Base-by-base conservation (phyloP, 2,888 invertebrate genomes). In the Lasius fuliginosus region DNA sequence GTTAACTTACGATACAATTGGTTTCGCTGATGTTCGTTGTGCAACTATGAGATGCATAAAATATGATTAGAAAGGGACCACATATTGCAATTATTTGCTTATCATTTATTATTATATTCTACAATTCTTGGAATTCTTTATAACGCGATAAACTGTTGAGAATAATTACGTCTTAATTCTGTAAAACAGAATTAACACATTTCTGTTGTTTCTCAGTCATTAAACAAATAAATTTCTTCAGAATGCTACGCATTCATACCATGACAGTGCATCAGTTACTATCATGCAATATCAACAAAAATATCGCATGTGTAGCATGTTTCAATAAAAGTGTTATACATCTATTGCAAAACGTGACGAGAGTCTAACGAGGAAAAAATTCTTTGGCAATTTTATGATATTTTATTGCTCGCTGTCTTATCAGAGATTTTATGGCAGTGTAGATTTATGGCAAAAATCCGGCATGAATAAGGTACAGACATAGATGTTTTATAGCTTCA, bases 391-490 rank as follows among this genome's bases (percentile, higher is more conserved):
- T 33, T 73, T 60, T 27, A 60, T 79, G 79, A 62, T 81, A 73
- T 60, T 73, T 74, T 81, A 81, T 73, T 81, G 46, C 27, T 60
- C 46, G 60, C 60, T 60, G 33, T 49, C 74, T 73, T 73, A 62
- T 62, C 60, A 46, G 12, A 46, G 74, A 60, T 60, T 81, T 81
- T 81, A 81, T n/a, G 60, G 46, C 27, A 5, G 46, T 81, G 33
- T 49, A 81, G 60, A 81, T 81, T 81, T 81, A 79, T 49, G 46
- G 33, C 30, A 71, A 73, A 79, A 71, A 81, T 81, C 69, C 71
- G n/a, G 27, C n/a, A 74, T 81, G 79, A 81, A 81, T 81, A 81
- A 74, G 27, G 36, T 74, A 46, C 46, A 56, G 42, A 69, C 23
- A 27, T 77, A 27, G 60, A 60, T 36, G 46, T 74, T 73, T 81